Evolutionary conservation across 1,140 invertebrate genomes (phyloP).

Genomic region (Coenobita brevimanus): DNA sequence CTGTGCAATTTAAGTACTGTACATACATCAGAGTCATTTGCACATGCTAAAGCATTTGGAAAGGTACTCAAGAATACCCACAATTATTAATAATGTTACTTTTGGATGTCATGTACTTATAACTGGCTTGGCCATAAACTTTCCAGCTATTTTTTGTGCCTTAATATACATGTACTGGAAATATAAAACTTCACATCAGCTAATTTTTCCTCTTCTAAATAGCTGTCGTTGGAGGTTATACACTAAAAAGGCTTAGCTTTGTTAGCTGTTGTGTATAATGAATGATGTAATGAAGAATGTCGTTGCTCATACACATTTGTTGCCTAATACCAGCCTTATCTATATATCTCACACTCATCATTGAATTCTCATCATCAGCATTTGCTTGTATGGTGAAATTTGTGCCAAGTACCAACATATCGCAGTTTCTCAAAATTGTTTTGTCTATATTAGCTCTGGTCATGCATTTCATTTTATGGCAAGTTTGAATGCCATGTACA

Average conservation of each 20-base stretch:
- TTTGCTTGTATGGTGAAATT: slow-evolving; percentile 46
- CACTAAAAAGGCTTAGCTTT: slow-evolving; percentile 5
- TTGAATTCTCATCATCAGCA: slow-evolving; percentile 5
- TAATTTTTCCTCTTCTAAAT: slow-evolving; percentile 30
- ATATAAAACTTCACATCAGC: slow-evolving; percentile 20
- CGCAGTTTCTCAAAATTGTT: neutral
- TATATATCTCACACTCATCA: slow-evolving; percentile 14
- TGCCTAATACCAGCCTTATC: slow-evolving; percentile 59
- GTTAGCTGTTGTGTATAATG: slow-evolving; percentile 30
- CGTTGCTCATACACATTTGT: slow-evolving; percentile 60
- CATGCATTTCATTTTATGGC: no score
- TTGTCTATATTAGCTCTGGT: no score
- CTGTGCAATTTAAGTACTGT: neutral
- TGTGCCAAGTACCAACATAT: slow-evolving; percentile 53
- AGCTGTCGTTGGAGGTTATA: neutral
- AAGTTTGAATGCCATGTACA: no score
- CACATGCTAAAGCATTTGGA: no score
- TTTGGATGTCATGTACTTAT: neutral
- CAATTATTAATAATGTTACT: slow-evolving; percentile 17
- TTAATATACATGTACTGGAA: slow-evolving; percentile 18
- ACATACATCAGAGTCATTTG: no score
- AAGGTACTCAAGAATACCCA: no score
- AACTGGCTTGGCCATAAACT: slow-evolving; percentile 19
- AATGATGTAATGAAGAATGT: slow-evolving; percentile 20
- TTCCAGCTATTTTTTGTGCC: slow-evolving; percentile 54